Evolutionary conservation across 2,888 invertebrate genomes (phyloP).

Genomic region (Tenthredo amoena): DNA sequence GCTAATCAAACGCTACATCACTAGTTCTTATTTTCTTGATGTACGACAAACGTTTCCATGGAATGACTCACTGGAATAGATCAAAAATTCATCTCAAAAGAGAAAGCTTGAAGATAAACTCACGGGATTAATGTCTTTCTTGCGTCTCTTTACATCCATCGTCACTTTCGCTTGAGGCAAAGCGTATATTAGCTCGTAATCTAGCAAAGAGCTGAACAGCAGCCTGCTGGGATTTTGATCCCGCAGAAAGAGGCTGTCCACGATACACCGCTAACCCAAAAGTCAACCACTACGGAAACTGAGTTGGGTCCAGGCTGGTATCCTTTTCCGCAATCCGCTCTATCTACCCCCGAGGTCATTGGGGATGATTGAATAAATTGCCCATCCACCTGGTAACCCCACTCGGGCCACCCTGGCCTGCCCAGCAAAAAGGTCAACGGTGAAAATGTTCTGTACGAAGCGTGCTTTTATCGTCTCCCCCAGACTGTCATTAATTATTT

Average conservation of each 20-base stretch:
- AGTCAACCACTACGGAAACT: slow-evolving; percentile 31
- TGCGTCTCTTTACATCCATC: neutral
- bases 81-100: neutral
- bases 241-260: slow-evolving; percentile 11
- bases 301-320: slow-evolving; percentile 22
- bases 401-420: neutral
- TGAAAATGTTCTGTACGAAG: neutral
- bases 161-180: neutral
- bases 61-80: neutral
- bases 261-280: slow-evolving; percentile 13
- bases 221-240: slow-evolving; percentile 8
- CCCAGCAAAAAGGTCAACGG: slow-evolving; percentile 12
- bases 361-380: slow-evolving; percentile 49
- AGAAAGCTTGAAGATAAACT: neutral
- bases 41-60: neutral
- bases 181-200: neutral
- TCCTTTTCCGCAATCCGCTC: slow-evolving; percentile 41
- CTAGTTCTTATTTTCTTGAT: neutral
- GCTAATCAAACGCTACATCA: neutral
- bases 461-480: slow-evolving; percentile 9
- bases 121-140: neutral
- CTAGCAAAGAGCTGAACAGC: neutral
- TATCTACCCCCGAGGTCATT: slow-evolving; percentile 24
- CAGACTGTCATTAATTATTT: slow-evolving; percentile 11
- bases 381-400: slow-evolving; percentile 33